Evolutionary conservation across 2,113 vertebrate genomes (phyloP), one percentile per base, ranked within the genome.

Genomic region (Ancistrus triradiatus): DNA sequence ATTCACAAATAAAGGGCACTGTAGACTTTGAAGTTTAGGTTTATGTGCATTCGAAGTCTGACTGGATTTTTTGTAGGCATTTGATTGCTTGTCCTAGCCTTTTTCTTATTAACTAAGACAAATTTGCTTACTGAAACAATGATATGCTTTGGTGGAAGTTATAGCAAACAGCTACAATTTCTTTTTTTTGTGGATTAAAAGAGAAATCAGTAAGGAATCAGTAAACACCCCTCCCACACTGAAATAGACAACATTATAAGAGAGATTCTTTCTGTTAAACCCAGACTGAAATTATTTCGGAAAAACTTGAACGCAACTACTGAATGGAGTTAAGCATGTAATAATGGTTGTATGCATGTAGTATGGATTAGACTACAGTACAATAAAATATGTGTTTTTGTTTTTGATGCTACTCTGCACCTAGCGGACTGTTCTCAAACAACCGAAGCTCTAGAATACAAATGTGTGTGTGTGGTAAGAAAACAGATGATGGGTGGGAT

Each of bases 1-100:
- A 74, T 69, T 60, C 31, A 60, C 63, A 77, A 79, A 82, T 79
- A 69, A 63, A 78, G 76, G 75, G 60, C 75, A 73, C 76, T 77
- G 65, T 72, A 70, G 56, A 48, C 66, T 73, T 63, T 83, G 84
- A 77, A 78, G 66, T 40, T 28, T 52, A 63, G 75, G 43, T 7
- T 40, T 38, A 64, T 58, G 49, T 68, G 48, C 19, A 60, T 58
- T 38, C 56, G 47, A 67, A 62, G 48, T 56, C 33, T 31, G 21
- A 43, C 2, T 47, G 13, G 14, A 75, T 63, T 68, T 57, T 57
- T 69, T 55, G 59, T 22, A 24, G 19, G 10, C 14, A 24, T 53
- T 15, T 59, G 62, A 48, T 42, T 53, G 50, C 64, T 21, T 21
- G 63, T 37, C 15, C 19, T 43, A 11, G n/a, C 40, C 62, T 62